Evolutionary conservation across 2,888 invertebrate species (phyloP).

Genomic region (Neria commutata): DNA sequence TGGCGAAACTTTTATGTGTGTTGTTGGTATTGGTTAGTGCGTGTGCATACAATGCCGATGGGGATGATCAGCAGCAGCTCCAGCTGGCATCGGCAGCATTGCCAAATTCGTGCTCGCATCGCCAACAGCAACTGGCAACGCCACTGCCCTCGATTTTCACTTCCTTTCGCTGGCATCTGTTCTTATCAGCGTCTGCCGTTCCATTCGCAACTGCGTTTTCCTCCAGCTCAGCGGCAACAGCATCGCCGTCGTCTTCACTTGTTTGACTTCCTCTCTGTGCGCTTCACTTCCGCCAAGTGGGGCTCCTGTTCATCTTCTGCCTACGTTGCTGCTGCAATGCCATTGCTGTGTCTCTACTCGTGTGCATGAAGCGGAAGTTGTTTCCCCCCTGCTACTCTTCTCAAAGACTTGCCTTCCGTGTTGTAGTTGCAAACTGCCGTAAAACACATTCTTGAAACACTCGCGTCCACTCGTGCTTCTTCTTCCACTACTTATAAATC

Average conservation of each 20-base stretch:
- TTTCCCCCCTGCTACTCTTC: no score
- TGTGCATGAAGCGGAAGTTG: neutral
- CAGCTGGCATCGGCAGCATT: neutral
- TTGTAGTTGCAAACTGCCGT: no score
- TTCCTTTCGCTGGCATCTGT: slow-evolving; percentile 9
- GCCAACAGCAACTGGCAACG: neutral
- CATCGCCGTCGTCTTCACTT: slow-evolving; percentile 3
- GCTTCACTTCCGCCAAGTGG: slow-evolving; percentile 13
- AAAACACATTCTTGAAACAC: no score
- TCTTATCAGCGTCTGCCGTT: neutral
- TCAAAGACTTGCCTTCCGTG: no score
- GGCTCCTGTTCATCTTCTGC: no score
- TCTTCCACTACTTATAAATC: no score
- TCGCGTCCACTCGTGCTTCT: no score
- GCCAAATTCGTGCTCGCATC: neutral
- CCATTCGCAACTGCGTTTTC: neutral
- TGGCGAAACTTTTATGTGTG: slow-evolving; percentile 54
- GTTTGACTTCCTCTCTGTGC: slow-evolving; percentile 14
- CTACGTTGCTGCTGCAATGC: neutral
- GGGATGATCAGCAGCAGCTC: slow-evolving; percentile 1
- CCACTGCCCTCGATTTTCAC: slow-evolving; percentile 28
- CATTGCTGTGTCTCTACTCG: neutral
- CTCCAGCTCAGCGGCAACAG: neutral
- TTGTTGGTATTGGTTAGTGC: slow-evolving; percentile 44
- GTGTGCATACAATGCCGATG: slow-evolving; percentile 32